Percentiles rank a stretch among this genome's conserved stretches.
phyloP scores from a whole-genome alignment of 2,888 invertebrate genomes.

The Flexamia atlantica region DNA sequence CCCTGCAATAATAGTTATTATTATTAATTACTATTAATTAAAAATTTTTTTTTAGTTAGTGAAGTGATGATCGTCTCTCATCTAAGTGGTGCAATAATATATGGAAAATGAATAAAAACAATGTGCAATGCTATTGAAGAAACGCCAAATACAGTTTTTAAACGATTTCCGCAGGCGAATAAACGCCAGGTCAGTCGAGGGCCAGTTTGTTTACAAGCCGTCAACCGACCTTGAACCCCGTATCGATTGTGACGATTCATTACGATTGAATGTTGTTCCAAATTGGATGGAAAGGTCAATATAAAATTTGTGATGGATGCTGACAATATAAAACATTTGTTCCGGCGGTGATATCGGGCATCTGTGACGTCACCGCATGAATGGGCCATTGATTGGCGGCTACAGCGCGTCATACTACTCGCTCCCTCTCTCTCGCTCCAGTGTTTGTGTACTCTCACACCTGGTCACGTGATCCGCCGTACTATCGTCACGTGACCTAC shows the following conservation, averaged over 20 bases:
- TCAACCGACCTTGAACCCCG: background rate
- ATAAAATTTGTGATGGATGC: conserved; percentile 53
- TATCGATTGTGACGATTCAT: conserved; percentile 46
- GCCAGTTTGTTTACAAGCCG: conserved; percentile 22
- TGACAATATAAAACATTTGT: conserved; percentile 54
- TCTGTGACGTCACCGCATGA: conserved; percentile 36
- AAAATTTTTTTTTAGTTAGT: too few species aligned
- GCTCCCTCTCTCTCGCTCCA: conserved; percentile 31
- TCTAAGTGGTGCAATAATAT: too few species aligned
- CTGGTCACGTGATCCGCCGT: conserved; percentile 12
- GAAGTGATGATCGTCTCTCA: too few species aligned
- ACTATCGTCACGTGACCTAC: conserved; percentile 37
- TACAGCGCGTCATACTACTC: conserved; percentile 45
- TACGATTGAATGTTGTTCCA: conserved; percentile 44
- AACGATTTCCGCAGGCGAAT: too few species aligned
- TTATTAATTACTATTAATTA: too few species aligned
- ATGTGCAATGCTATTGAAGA: too few species aligned
- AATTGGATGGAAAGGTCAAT: conserved; percentile 49
- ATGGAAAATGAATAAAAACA: too few species aligned
- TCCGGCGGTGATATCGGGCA: conserved; percentile 16
- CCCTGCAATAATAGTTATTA: too few species aligned
- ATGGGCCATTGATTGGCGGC: conserved; percentile 51
- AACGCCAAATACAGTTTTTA: too few species aligned
- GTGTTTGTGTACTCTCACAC: background rate
- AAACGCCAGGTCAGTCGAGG: too few species aligned